Evolutionary conservation across 2,888 invertebrate species (phyloP).

Genomic region (Tachina lurida): DNA sequence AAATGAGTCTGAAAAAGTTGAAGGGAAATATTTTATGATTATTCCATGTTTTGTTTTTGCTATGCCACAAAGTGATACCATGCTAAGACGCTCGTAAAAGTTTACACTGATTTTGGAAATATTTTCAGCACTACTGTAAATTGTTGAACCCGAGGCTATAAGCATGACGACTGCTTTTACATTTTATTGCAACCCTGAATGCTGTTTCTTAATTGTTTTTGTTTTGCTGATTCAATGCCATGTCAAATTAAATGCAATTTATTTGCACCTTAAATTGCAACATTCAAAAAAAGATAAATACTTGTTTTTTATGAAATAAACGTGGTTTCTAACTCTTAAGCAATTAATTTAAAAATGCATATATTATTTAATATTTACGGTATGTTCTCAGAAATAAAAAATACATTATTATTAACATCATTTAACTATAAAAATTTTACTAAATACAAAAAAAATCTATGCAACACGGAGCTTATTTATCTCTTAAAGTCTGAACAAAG

Average conservation of each 20-base stretch:
- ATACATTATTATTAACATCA: neutral
- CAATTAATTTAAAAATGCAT: constrained; percentile 43
- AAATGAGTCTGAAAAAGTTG: no score
- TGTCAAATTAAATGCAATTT: constrained; percentile 3
- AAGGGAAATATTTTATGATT: no score
- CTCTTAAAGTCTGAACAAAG: constrained; percentile 23
- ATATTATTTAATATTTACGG: constrained; percentile 24
- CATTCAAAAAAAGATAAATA: neutral
- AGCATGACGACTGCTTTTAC: neutral
- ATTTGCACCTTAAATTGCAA: constrained; percentile 16
- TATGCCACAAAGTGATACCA: no score
- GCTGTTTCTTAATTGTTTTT: constrained; percentile 11
- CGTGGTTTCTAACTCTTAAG: constrained; percentile 29
- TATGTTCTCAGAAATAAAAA: neutral
- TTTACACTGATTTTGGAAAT: neutral
- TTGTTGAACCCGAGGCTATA: neutral
- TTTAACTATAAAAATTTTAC: neutral
- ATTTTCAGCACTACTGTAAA: neutral
- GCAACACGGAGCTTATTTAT: neutral
- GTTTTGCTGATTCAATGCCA: constrained; percentile 9
- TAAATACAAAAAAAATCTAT: neutral
- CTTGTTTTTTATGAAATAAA: constrained; percentile 11
- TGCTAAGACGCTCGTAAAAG: no score
- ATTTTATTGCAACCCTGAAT: constrained; percentile 25
- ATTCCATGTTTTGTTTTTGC: no score